Base-by-base conservation (phyloP, 2,888 invertebrate genomes). In the Anarsia innoxiella region DNA sequence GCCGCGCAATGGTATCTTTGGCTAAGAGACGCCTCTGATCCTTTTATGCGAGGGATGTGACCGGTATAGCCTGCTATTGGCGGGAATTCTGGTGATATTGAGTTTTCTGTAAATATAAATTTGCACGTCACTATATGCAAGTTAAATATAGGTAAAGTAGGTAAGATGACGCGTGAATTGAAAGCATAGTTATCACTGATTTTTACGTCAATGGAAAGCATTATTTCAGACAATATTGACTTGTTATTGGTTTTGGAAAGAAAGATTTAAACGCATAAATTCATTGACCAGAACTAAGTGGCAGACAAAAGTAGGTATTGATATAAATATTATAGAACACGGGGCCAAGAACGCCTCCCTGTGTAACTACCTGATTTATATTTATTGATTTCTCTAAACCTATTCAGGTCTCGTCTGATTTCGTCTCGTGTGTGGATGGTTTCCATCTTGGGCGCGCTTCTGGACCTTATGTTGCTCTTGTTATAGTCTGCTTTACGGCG, bases 31-130 rank as follows among this genome's bases (percentile, higher is more conserved):
- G 89, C 88, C 61, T 91, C 90, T 1, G 87, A 87, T 9, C 89
- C 89, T 56, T 87, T 89, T 35, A 90, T 88, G 30, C 89, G 83
- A 2, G 91, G 91, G 42, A 91, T 91, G 60, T 91, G 91, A 2
- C 91, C 91, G 0, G 91, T 91, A 66, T 91, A 91, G 5, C 91
- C 91, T 0, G 91, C 89, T 51, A 91, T 91, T 10, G 91, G 91
- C 12, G 91, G 91, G 51, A 86, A 87, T 58, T 90, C 90, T 0
- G 90, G 87, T 4, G 90, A 89, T 62, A 88, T 84, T 45, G 88
- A 85, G 66, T 88, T 88, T 52, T 88, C 90, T 90, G 79, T 37
- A 25, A 35, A 35, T 31, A 13, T 82, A 74, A 40, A 44, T 26
- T 19, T 19, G 3, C 19, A 19, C 3, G 19, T 5, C 19, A 19